These are phyloP conservation scores for Coreius guichenoti DNA, from an alignment of 2,797 vertebrate genomes.

Conservation along the genomic window DNA sequence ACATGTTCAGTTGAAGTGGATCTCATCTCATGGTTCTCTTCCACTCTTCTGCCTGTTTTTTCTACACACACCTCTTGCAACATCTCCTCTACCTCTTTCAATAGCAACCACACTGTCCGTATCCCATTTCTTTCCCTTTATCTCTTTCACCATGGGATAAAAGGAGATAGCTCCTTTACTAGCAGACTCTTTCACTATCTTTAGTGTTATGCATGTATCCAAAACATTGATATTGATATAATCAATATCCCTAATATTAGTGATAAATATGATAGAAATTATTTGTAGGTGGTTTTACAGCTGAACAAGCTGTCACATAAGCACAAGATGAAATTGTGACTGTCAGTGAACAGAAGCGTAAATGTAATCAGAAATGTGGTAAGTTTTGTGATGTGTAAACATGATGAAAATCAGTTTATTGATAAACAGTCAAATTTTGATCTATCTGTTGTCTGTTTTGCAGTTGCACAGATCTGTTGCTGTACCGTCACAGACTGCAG, in stretches of 20 bases:
- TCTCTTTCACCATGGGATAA: slow-evolving; percentile 13
- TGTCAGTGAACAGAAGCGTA: background rate
- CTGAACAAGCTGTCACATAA: too few relatives aligned
- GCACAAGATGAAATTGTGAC: background rate
- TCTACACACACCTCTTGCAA: background rate
- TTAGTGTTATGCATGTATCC: background rate
- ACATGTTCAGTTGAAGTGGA: background rate
- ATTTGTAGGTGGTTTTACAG: background rate
- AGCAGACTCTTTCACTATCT: too few relatives aligned
- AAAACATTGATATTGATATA: background rate
- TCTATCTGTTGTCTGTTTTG: background rate
- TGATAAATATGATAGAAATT: background rate
- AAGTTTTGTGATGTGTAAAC: background rate
- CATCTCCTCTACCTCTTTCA: background rate
- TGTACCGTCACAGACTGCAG: background rate
- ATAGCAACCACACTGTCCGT: background rate
- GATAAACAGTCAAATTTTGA: background rate
- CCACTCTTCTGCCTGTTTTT: background rate
- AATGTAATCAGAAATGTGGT: background rate
- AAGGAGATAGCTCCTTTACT: background rate
- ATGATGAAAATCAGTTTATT: background rate
- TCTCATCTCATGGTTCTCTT: background rate
- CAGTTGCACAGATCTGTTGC: background rate
- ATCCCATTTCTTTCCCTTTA: background rate
- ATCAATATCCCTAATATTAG: background rate